These are phyloP conservation scores for Protobothrops flavoviridis DNA, from an alignment of 2,113 vertebrate species.

Conservation along the genomic window DNA sequence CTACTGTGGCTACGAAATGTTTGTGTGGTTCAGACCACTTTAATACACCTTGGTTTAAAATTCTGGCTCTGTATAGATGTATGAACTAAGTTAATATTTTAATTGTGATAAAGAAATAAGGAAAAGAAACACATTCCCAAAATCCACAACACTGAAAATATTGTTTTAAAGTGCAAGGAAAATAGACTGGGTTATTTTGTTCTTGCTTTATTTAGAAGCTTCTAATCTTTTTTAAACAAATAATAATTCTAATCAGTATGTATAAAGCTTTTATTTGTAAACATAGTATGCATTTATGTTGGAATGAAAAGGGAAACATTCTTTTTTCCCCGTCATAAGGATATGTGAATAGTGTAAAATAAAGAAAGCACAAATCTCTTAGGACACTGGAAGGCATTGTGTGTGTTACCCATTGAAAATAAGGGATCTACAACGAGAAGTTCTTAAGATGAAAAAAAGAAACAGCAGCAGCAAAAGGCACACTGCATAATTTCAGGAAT, in stretches of 20 bases:
- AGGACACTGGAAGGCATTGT: not conserved
- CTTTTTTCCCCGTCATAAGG: not conserved
- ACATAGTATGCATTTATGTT: not conserved
- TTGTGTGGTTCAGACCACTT: not conserved
- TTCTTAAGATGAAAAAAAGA: not conserved
- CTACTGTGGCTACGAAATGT: not conserved
- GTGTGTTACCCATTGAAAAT: not conserved
- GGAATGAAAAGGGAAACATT: not conserved
- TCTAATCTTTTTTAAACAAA: not conserved
- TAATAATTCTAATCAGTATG: not conserved
- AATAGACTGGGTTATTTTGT: not conserved
- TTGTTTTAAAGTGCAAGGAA: not conserved
- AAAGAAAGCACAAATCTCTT: not conserved
- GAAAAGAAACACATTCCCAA: not conserved
- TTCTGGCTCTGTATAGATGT: not conserved
- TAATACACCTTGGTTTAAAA: not conserved
- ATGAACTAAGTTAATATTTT: not conserved
- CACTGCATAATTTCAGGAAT: not conserved
- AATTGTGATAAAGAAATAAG: not conserved
- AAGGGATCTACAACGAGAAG: not conserved
- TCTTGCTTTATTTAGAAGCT: not conserved
- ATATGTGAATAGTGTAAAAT: not conserved
- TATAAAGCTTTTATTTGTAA: not conserved
- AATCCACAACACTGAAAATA: not conserved
- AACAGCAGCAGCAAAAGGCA: not conserved